Evolutionary conservation across 2,797 vertebrate species (phyloP), one percentile per base, ranked within the genome.

Genomic region (Poliocrania exsul): DNA sequence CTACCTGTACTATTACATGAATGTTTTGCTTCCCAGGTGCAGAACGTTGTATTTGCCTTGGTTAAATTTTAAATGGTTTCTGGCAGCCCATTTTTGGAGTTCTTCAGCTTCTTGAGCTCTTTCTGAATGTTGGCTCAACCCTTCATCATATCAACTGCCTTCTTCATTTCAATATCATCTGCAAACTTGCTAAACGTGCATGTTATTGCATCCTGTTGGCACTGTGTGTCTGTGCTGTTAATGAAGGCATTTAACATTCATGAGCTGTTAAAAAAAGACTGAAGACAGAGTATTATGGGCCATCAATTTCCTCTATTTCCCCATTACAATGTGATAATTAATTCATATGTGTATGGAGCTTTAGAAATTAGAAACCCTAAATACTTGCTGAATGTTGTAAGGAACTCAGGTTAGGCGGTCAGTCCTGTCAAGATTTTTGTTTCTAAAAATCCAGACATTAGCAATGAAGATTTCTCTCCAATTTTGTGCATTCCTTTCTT

Each of bases 231-330:
- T 13, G 13, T 60, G 33, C 38, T 57, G 33, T 40, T 94, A 90
- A 92, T 88, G 81, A 95, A 93, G 33, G 15, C 24, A 58, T 88
- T 79, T 74, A 96, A 56, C 25, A 80, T 81, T 88, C 74, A 90
- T 79, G 77, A 94, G 51, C 47, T 89, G 20, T 81, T 92, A 50
- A 47, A 74, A 87, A 53, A 65, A 50, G 9, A 10, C 61, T 84
- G 66, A 92, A 82, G 81, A 37, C 37, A 64, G 13, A 71, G 6
- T 78, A 61, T 86, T 86, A 40, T n/a, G 50, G 47, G 20, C 81
- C 73, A 92, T 90, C 81, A 66, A 15, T 95, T 93, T 92, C 70
- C 33, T 33, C 88, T 81, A 78, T 83, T 92, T 91, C 61, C 28
- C 38, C 24, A 29, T 81, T 88, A 74, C 40, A 56, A 18, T 21